Conservation (phyloP, 2,113 vertebrate species). For the Leptocoma aspasia region DNA sequence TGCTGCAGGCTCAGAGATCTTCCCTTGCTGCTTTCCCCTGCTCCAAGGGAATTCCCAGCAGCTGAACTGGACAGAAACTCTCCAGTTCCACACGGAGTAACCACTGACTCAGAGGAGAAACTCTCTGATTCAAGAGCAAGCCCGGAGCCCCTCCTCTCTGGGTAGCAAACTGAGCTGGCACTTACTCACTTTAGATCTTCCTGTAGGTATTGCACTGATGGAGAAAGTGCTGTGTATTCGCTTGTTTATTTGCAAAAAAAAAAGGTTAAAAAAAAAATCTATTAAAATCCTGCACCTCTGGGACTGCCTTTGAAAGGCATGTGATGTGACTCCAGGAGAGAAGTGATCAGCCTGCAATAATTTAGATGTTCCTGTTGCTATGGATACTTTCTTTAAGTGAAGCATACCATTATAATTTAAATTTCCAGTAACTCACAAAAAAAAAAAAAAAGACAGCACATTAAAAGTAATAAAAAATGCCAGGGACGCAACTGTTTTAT, state of each 20-base stretch:
- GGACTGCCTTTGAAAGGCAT: conserved; percentile 24
- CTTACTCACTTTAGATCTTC: neutral
- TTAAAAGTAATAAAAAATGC: conserved; percentile 24
- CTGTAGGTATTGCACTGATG: neutral
- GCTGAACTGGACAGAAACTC: neutral
- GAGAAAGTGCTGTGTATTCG: neutral
- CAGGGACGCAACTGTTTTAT: neutral
- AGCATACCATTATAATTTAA: conserved; percentile 60
- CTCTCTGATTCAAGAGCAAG: neutral
- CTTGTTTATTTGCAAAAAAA: conserved; percentile 27
- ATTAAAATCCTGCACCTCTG: conserved; percentile 41
- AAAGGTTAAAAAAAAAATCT: neutral
- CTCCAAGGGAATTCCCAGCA: neutral
- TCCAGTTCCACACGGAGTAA: neutral
- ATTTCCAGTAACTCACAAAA: conserved; percentile 27
- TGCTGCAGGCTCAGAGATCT: neutral
- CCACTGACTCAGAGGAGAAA: neutral
- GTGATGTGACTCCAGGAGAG: conserved; percentile 13
- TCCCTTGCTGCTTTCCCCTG: neutral
- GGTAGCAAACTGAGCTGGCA: neutral
- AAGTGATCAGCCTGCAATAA: conserved; percentile 59
- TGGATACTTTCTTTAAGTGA: conserved; percentile 59
- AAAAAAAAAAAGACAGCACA: neutral
- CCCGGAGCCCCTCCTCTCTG: neutral
- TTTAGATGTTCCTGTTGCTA: conserved; percentile 65